A percentile compares a stretch with the other conserved stretches of the same genome.
Conservation (phyloP, 53 echinoderm and acorn worm genomes). For the Echinarachnius parma region DNA sequence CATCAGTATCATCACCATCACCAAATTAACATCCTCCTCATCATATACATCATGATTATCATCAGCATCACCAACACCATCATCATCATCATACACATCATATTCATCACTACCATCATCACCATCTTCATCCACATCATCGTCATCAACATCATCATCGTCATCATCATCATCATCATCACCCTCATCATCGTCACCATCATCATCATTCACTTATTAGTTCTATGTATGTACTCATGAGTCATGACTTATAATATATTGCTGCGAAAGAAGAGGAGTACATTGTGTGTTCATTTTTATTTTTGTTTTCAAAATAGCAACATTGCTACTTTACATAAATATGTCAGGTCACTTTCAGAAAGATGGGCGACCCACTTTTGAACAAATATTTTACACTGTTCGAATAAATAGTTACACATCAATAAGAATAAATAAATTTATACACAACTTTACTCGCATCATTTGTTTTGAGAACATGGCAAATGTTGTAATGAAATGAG, state of each 20-base stretch:
- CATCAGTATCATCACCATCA: neutral
- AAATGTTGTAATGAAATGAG: no score
- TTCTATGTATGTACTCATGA: neutral
- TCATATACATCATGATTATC: neutral
- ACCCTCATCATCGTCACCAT: neutral
- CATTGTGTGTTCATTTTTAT: slow-evolving; percentile 17
- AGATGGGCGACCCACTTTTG: slow-evolving; percentile 16
- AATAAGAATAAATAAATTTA: slow-evolving; percentile 48
- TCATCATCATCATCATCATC: neutral
- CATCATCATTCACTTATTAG: no score
- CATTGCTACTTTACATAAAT: slow-evolving; percentile 48
- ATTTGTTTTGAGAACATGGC: no score
- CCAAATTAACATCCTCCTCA: neutral
- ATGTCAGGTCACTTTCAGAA: slow-evolving; percentile 22
- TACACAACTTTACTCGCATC: slow-evolving; percentile 36
- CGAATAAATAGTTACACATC: slow-evolving; percentile 48
- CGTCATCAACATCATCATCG: neutral
- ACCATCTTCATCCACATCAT: slow-evolving; percentile 2
- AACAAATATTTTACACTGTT: slow-evolving; percentile 38
- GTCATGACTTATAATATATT: neutral
- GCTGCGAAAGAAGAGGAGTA: neutral
- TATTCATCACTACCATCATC: neutral
- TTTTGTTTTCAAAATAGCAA: slow-evolving; percentile 42
- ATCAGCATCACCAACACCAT: neutral
- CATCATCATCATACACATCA: slow-evolving; percentile 7